Percentiles rank a stretch among this genome's conserved stretches.
phyloP scores from a whole-genome alignment of 2,113 vertebrate genomes.

The Eptesicus fuscus region DNA sequence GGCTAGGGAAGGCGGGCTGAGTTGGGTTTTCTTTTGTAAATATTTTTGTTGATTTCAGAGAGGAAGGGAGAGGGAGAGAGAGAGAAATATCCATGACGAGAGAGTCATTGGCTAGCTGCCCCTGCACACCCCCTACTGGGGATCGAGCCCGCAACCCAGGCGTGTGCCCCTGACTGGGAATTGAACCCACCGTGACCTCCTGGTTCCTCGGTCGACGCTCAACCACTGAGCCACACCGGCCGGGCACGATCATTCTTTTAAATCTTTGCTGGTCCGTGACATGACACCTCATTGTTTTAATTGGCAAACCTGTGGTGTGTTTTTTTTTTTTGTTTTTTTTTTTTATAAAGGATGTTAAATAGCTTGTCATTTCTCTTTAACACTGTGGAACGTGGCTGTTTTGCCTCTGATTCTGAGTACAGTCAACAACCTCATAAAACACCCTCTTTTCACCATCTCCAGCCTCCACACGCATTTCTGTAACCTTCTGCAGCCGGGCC shows the following conservation, averaged over 20 bases:
- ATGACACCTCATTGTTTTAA: not conserved
- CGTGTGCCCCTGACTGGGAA: not conserved
- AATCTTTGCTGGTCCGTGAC: not conserved
- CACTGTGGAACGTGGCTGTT: not conserved
- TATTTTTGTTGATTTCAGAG: no score
- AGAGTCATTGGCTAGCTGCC: not conserved
- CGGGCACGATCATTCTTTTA: not conserved
- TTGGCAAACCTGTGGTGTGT: not conserved
- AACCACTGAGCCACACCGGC: not conserved
- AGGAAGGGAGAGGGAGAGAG: no score
- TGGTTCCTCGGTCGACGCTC: not conserved
- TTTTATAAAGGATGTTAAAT: not conserved
- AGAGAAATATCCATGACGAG: not conserved
- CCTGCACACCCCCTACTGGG: not conserved
- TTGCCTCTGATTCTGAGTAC: not conserved
- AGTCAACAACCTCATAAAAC: not conserved
- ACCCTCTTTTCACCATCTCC: not conserved
- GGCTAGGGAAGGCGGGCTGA: not conserved
- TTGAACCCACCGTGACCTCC: not conserved
- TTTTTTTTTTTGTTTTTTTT: no score
- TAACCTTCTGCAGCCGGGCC: not conserved
- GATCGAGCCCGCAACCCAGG: not conserved
- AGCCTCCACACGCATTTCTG: not conserved
- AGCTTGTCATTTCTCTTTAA: not conserved
- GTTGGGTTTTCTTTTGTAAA: not conserved